These are phyloP conservation scores for Lymantria dispar DNA, from an alignment of 2,888 invertebrate species.

Conservation along the genomic window DNA sequence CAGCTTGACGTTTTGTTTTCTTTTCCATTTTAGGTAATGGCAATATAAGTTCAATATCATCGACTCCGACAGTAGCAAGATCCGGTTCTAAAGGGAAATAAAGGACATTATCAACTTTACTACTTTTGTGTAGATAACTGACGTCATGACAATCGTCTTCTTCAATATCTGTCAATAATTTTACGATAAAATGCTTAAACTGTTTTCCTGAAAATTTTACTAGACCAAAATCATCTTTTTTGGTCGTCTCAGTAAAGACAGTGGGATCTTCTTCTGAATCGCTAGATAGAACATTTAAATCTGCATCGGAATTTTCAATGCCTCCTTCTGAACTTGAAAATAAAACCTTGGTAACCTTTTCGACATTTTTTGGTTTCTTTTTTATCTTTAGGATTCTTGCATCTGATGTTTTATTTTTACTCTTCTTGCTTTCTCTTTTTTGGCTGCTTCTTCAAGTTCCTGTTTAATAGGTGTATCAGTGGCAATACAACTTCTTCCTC, in stretches of 20 bases:
- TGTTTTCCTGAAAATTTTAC: conserved; percentile 13
- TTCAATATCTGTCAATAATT: conserved; percentile 14
- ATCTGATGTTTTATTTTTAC: not conserved
- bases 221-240: conserved; percentile 13
- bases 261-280: no score
- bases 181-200: conserved; percentile 15
- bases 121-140: conserved; percentile 13
- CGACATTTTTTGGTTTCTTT: conserved; percentile 1
- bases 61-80: not conserved
- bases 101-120: conserved; percentile 14
- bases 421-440: conserved; percentile 1
- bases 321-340: no score
- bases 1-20: not conserved
- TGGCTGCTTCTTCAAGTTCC: not conserved
- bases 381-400: not conserved
- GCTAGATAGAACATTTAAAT: no score
- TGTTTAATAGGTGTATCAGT: conserved; percentile 1
- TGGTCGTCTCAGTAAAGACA: conserved; percentile 5
- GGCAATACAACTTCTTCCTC: conserved; percentile 1
- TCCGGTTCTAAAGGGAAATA: conserved; percentile 12
- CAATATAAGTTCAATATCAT: not conserved
- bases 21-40: not conserved
- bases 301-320: no score
- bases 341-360: no score
- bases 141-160: conserved; percentile 12